phyloP scores from a whole-genome alignment of 1,140 invertebrate genomes.

The Armadillidium nasatum region DNA sequence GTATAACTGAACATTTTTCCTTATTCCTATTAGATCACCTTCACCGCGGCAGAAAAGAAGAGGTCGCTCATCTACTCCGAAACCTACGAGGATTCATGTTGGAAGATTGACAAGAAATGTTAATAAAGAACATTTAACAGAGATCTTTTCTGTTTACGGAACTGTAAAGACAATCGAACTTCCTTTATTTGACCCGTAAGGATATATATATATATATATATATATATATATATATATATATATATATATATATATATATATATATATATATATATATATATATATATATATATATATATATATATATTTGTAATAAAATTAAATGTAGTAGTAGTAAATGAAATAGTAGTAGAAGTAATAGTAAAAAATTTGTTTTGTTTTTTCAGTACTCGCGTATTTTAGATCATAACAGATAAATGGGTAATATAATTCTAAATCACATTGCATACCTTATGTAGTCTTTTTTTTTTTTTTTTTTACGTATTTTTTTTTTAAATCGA shows the following conservation, averaged over 20 bases:
- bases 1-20: too few species aligned
- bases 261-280: neutral
- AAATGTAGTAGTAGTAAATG: too few species aligned
- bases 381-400: too few species aligned
- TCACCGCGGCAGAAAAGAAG: constrained; percentile 58
- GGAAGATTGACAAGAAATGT: constrained; percentile 87
- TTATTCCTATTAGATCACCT: constrained; percentile 30
- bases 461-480: too few species aligned
- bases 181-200: constrained; percentile 51
- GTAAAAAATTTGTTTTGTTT: too few species aligned
- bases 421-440: too few species aligned
- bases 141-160: constrained; percentile 93
- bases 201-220: neutral
- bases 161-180: constrained; percentile 85
- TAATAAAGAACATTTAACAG: constrained; percentile 80
- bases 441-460: too few species aligned
- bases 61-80: constrained; percentile 74
- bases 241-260: neutral
- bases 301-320: too few species aligned
- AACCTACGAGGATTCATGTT: constrained; percentile 86
- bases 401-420: too few species aligned
- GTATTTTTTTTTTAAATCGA: too few species aligned
- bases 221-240: neutral
- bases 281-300: neutral
- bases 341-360: too few species aligned